Evolutionary conservation across 1,140 invertebrate genomes (phyloP).

Genomic region (Lithobius niger): DNA sequence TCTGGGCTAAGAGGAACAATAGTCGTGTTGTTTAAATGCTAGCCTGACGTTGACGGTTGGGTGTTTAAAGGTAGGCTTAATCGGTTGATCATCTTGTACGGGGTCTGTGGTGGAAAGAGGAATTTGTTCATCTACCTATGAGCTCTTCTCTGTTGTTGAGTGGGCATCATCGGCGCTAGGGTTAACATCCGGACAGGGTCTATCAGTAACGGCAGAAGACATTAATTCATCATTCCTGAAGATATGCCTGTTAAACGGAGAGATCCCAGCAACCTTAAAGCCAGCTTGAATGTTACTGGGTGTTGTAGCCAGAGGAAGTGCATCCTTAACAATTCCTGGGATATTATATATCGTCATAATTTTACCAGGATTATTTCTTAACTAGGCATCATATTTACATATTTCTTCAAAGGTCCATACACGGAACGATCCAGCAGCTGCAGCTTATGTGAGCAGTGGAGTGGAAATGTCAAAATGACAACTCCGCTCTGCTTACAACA

Average conservation of each 20-base stretch:
- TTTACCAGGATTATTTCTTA: slow-evolving; percentile 34
- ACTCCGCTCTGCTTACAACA: slow-evolving; percentile 23
- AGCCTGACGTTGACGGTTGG: no score
- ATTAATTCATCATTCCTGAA: neutral
- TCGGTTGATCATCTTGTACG: neutral
- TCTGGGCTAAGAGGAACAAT: neutral
- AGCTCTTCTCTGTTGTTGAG: no score
- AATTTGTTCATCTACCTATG: no score
- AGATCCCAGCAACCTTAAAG: no score
- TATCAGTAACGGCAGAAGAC: neutral
- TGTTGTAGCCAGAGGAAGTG: no score
- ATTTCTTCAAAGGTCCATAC: slow-evolving; percentile 31
- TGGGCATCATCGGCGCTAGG: neutral
- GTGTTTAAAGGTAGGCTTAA: neutral
- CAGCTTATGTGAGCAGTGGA: slow-evolving; percentile 24
- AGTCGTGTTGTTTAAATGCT: neutral
- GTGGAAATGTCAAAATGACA: slow-evolving; percentile 22
- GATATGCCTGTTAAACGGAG: no score
- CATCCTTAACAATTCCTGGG: slow-evolving; percentile 27
- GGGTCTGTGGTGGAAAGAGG: no score
- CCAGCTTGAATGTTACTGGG: no score
- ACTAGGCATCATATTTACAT: slow-evolving; percentile 38
- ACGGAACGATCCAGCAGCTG: slow-evolving; percentile 32
- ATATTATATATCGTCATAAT: slow-evolving; percentile 37
- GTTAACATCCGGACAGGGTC: neutral